phyloP scores from a whole-genome alignment of 2,797 vertebrate genomes.

The Sebastes kiyomatsui region DNA sequence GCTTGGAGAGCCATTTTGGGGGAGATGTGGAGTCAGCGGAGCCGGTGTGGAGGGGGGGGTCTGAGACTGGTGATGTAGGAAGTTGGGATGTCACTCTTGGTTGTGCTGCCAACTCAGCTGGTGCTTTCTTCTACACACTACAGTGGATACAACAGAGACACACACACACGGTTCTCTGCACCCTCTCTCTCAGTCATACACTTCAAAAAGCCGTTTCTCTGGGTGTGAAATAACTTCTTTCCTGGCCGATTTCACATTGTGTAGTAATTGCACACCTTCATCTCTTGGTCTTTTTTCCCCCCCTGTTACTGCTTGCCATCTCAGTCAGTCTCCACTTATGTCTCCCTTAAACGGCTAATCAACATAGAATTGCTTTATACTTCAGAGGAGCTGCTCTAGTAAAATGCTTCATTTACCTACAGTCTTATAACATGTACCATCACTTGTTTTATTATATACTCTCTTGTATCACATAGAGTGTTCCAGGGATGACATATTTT shows the following conservation, averaged over 20 bases:
- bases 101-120: conserved; percentile 70
- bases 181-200: conserved; percentile 31
- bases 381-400: conserved; percentile 8
- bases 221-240: conserved; percentile 69
- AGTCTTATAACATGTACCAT: background rate
- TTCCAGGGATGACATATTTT: too few species aligned
- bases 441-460: background rate
- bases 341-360: conserved; percentile 51
- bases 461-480: background rate
- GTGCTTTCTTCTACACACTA: conserved; percentile 56
- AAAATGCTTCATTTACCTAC: conserved; percentile 31
- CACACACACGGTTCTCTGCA: background rate
- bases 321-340: conserved; percentile 22
- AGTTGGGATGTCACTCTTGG: conserved; percentile 69
- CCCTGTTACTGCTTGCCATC: conserved; percentile 21
- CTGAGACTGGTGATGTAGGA: conserved; percentile 50
- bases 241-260: conserved; percentile 45
- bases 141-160: conserved; percentile 4
- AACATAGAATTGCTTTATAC: conserved; percentile 27
- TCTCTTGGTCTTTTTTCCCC: background rate
- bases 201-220: conserved; percentile 49
- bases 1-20: conserved; percentile 50
- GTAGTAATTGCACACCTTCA: conserved; percentile 59
- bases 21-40: conserved; percentile 61
- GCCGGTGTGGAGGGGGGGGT: background rate